Base-by-base conservation (phyloP, 2,888 invertebrate genomes). In the Nemoura dubitans region DNA sequence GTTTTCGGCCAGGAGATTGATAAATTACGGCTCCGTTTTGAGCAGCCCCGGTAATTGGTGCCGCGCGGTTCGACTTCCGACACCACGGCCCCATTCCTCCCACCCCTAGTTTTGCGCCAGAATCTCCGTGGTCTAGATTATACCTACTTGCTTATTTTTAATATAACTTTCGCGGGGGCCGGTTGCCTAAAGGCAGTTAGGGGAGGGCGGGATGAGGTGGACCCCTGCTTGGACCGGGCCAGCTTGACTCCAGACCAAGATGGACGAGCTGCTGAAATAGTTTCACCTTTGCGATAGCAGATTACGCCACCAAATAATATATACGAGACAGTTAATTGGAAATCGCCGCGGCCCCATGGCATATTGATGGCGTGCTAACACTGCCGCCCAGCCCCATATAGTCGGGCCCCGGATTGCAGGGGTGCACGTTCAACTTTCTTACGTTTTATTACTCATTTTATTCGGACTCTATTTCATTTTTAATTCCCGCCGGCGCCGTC, bases 381-480 rank as follows among this genome's bases (percentile, higher is more conserved):
- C 36, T 36, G 36, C 36, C 36, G 3, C 5, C 36, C 36, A 6
- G 36, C 36, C 36, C 10, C 36, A 36, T n/a, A n/a, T n/a, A n/a
- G n/a, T n/a, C n/a, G n/a, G n/a, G n/a, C n/a, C n/a, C n/a, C 36
- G 36, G 36, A 36, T 36, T 36, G 3, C 36, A 36, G 36, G 36
- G 36, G 36, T 36, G 59, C 59, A 59, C 59, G 59, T 43, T 85
- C 80, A 86, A 87, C 29, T 76, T 82, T 81, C 82, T 80, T 78
- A 76, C 43, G 76, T 81, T 87, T 87, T 87, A 87, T 87, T 86
- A 85, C 86, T 87, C 87, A 87, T 87, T 88, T 88, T 88, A 88
- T 87, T 87, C 86, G 86, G 86, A 43, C 86, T 85, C 87, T 88
- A 86, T 88, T 88, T 87, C 88, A 88, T 88, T 88, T 88, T 88